Conservation (phyloP, 2,113 vertebrate species). For the Oncorhynchus keta region DNA sequence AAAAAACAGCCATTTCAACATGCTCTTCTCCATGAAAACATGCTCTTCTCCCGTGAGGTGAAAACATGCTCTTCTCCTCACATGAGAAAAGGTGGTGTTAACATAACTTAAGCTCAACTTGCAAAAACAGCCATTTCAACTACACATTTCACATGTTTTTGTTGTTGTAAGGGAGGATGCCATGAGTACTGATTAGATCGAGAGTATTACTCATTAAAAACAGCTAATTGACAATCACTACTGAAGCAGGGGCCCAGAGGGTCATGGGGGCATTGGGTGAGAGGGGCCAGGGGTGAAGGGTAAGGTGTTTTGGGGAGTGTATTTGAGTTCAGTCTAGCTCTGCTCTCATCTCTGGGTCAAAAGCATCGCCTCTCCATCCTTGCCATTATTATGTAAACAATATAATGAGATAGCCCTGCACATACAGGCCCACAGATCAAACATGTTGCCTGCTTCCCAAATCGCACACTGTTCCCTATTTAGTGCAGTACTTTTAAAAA, state of each 20-base stretch:
- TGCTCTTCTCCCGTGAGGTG: background rate
- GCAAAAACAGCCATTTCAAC: background rate
- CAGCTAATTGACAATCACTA: background rate
- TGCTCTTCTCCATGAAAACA: no score
- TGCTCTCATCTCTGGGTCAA: conserved; percentile 50
- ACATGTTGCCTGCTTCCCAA: conserved; percentile 38
- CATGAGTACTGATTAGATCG: conserved; percentile 6
- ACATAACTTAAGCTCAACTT: no score
- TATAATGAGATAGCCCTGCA: conserved; percentile 41
- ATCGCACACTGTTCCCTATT: no score
- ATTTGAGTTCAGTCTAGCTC: conserved; percentile 62
- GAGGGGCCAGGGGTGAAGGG: background rate
- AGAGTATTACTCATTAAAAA: background rate
- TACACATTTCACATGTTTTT: background rate
- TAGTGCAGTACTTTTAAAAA: no score
- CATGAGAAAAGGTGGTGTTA: no score
- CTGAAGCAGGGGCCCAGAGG: background rate
- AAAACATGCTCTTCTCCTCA: background rate
- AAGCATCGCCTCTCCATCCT: conserved; percentile 41
- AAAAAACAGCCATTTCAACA: no score
- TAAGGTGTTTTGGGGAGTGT: conserved; percentile 40
- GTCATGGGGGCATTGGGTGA: background rate
- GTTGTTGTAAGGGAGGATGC: background rate
- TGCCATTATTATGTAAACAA: conserved; percentile 56
- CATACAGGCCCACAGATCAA: conserved; percentile 45